phyloP scores from a whole-genome alignment of 2,797 vertebrate species.

The Lophotriccus pileatus region DNA sequence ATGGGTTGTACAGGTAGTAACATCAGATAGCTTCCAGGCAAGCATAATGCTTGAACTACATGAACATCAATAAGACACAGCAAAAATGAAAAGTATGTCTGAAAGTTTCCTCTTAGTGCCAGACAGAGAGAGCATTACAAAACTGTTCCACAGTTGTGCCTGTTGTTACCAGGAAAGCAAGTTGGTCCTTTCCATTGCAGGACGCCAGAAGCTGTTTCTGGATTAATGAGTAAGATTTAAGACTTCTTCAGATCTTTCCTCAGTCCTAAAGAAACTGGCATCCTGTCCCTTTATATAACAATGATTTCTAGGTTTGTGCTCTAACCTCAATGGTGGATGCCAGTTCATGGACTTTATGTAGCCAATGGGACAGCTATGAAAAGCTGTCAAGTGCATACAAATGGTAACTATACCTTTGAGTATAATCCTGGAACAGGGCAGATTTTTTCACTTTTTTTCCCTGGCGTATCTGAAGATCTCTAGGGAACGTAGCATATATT shows the following conservation, averaged over 20 bases:
- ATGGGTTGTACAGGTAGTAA: conserved; percentile 46
- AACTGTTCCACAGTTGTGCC: background rate
- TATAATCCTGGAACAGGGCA: background rate
- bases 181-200: background rate
- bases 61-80: conserved; percentile 26
- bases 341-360: background rate
- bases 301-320: background rate
- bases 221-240: background rate
- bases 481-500: background rate
- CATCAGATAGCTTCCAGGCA: conserved; percentile 37
- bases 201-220: background rate
- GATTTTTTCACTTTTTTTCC: background rate
- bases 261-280: background rate
- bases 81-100: conserved; percentile 32
- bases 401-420: background rate
- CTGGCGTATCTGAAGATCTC: background rate
- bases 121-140: background rate
- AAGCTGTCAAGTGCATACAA: background rate
- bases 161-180: background rate
- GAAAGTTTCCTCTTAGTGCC: conserved; percentile 20
- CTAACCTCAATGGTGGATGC: background rate
- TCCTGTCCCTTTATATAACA: background rate
- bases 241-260: background rate
- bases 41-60: conserved; percentile 25
- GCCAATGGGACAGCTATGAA: background rate